Base-by-base conservation (phyloP, 2,797 vertebrate genomes). In the Streptopelia turtur region DNA sequence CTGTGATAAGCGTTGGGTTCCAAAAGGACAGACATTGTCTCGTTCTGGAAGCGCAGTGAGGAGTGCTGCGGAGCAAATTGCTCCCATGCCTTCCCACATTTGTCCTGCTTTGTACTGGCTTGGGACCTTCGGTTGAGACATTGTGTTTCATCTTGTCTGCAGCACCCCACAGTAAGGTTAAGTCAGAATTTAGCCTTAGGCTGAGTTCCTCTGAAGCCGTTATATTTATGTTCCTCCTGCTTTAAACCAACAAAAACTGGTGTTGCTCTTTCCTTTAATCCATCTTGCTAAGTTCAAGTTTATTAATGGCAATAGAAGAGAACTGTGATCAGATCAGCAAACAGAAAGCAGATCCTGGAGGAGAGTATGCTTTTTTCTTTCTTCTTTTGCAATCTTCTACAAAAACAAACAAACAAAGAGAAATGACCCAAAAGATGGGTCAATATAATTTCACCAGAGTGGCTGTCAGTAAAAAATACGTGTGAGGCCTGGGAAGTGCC, bases 111-210 rank as follows among this genome's bases (percentile, higher is more conserved):
- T 86, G 41, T 91, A 63, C 64, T 95, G 89, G 89, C 89, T 94
- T n/a, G 2, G 85, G 90, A 60, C 63, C 94, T 90, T 95, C 35
- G 0, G 39, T 23, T 86, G 87, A 95, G 87, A 94, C 69, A 64
- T 27, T 7, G 16, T 1, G 1, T 96, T 96, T 96, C 89, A 82
- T 96, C 93, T 94, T 69, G 70, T 95, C 87, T 96, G 52, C 76
- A 95, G 91, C 78, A 94, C 74, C 77, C 80, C 91, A 90, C 56
- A 90, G 95, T 93, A 95, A 89, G 94, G 70, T 87, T 84, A 41
- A 82, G 86, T 78, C 94, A 97, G 87, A 94, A 56, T 90, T 93
- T 94, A 94, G 94, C 95, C 91, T 70, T 72, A 79, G 90, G 91
- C 95, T 87, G 84, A 24, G 43, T 64, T 96, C 88, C 60, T 94